These are phyloP conservation scores for Drosophila infuscata DNA, from an alignment of 2,888 invertebrate genomes.

Conservation along the genomic window DNA sequence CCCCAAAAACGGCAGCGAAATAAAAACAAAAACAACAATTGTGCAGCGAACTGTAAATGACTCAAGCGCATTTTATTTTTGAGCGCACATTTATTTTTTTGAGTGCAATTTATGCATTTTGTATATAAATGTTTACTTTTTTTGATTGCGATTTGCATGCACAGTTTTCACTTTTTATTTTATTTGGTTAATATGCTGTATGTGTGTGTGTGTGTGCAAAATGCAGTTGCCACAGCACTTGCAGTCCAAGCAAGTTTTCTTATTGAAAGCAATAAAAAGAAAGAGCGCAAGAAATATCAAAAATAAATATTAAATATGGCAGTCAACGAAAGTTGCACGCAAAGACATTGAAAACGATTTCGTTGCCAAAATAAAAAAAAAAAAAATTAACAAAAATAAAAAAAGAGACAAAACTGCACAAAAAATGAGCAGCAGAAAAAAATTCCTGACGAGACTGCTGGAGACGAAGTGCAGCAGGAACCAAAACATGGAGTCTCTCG, in stretches of 20 bases:
- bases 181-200: slow-evolving; percentile 8
- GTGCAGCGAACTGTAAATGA: slow-evolving; percentile 50
- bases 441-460: slow-evolving; percentile 58
- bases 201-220: slow-evolving; percentile 6
- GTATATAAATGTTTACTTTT: neutral
- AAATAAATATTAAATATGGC: slow-evolving; percentile 48
- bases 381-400: slow-evolving; percentile 28
- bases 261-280: slow-evolving; percentile 36
- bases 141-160: slow-evolving; percentile 44
- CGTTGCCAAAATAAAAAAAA: slow-evolving; percentile 26
- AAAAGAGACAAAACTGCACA: slow-evolving; percentile 20
- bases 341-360: slow-evolving; percentile 62
- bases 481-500: slow-evolving; percentile 1
- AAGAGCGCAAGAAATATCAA: slow-evolving; percentile 33
- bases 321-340: slow-evolving; percentile 65
- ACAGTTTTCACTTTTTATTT: slow-evolving; percentile 57
- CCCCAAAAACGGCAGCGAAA: slow-evolving; percentile 56
- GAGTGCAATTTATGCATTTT: slow-evolving; percentile 38
- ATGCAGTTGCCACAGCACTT: slow-evolving; percentile 31
- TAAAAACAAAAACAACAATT: slow-evolving; percentile 36
- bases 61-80: slow-evolving; percentile 40
- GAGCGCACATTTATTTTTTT: slow-evolving; percentile 26
- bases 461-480: slow-evolving; percentile 20
- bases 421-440: slow-evolving; percentile 30
- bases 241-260: slow-evolving; percentile 63